These are phyloP conservation scores for Panzeria rudis DNA, from an alignment of 2,888 invertebrate genomes.

Conservation along the genomic window DNA sequence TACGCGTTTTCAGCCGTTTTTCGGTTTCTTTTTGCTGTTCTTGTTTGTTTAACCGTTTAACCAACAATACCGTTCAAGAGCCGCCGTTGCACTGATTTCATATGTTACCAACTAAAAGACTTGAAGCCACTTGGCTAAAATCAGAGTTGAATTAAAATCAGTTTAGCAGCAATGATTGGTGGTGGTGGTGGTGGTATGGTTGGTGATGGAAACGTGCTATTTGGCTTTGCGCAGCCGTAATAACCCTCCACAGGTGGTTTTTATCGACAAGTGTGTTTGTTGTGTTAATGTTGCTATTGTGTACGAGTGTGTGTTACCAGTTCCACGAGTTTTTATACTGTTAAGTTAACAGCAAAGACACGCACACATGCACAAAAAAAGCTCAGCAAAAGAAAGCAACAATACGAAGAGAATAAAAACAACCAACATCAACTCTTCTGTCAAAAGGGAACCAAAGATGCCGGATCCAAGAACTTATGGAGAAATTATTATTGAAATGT, in stretches of 20 bases:
- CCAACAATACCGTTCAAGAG: conserved; percentile 83
- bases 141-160: conserved; percentile 42
- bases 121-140: conserved; percentile 69
- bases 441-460: not conserved
- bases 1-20: conserved; percentile 52
- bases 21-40: conserved; percentile 25
- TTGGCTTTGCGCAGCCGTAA: conserved; percentile 70
- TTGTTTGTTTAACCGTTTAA: conserved; percentile 74
- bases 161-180: conserved; percentile 1
- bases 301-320: conserved; percentile 48
- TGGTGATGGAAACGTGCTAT: conserved; percentile 21
- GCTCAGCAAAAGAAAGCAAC: not conserved
- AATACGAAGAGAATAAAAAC: conserved; percentile 27
- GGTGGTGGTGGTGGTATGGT: not conserved
- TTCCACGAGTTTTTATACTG: conserved; percentile 66
- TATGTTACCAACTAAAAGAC: conserved; percentile 76
- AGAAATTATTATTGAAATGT: no score
- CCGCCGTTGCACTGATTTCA: conserved; percentile 83
- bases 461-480: not conserved
- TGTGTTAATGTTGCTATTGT: conserved; percentile 8
- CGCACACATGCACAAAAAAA: not conserved
- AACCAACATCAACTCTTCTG: conserved; percentile 36
- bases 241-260: conserved; percentile 73
- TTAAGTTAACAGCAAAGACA: conserved; percentile 40
- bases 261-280: conserved; percentile 61